Percentiles rank a stretch among this genome's conserved stretches.
Evolutionary conservation across 2,113 vertebrate genomes (phyloP).

Genomic region (Anseranas semipalmata): DNA sequence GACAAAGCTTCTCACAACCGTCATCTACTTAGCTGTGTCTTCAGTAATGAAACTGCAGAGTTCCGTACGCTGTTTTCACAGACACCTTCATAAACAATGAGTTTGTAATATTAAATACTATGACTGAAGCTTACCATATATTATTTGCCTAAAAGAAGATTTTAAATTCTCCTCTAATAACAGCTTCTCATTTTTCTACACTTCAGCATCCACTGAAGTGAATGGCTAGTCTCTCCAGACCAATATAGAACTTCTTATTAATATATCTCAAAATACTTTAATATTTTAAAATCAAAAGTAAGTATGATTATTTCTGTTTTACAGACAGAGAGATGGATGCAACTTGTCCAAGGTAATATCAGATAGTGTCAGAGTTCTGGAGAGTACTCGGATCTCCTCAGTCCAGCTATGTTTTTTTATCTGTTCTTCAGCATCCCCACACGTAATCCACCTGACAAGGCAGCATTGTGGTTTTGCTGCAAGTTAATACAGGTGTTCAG

Average conservation of each 20-base stretch:
- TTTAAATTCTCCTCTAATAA: background rate
- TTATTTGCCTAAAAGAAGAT: background rate
- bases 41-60: background rate
- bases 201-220: background rate
- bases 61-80: background rate
- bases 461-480: accelerated
- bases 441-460: background rate
- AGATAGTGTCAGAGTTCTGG: background rate
- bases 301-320: background rate
- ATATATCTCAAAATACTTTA: background rate
- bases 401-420: background rate
- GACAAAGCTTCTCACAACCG: background rate
- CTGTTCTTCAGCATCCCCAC: background rate
- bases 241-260: background rate
- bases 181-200: background rate
- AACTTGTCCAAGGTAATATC: background rate
- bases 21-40: background rate
- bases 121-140: background rate
- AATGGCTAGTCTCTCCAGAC: background rate
- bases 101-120: background rate
- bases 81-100: background rate
- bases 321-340: background rate
- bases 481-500: background rate
- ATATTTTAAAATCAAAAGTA: background rate
- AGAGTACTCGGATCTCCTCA: background rate